Evolutionary conservation across 1,140 invertebrate species (phyloP), one percentile per base, ranked within the genome.

Genomic region (Drosophila kanapiae): DNA sequence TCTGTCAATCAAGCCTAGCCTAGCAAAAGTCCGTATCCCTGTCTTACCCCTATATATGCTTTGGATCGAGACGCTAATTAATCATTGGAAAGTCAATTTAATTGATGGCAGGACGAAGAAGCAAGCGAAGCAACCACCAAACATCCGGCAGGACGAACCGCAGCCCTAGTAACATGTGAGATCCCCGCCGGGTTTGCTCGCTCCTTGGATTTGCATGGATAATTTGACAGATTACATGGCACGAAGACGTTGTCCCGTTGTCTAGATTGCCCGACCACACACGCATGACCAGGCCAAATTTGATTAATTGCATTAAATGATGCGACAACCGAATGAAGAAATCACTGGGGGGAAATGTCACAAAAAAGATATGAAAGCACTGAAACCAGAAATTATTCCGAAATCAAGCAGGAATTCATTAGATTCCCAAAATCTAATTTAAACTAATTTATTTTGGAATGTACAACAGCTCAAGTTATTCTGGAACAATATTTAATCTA

Each of bases 201-300:
- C 81, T 53, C 68, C 38, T 70, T 78, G 68, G 85, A 90, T 90
- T 90, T 90, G 85, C 85, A 90, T 90, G 86, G 78, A 65, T 90
- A 91, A 90, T 90, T 90, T 90, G 86, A 90, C 86, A 90, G 85
- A 90, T 90, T 90, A 90, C 81, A 68, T 78, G 58, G 68, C 23
- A 63, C 45, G 67, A 70, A 54, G 61, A 54, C 35, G 37, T 23
- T 68, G 14, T 48, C 75, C 59, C 57, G 40, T 14, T 48, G 45
- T 60, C 45, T 49, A 64, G 62, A 65, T 57, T 62, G 49, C 43
- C 43, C 16, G 29, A 27, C 47, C 60, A 47, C 51, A 56, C 43
- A 47, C 49, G 56, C 58, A 58, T 51, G 42, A 64, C 53, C 54
- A 53, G 58, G 11, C 58, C 47, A 33, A 47, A 58, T 64, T 71